These are phyloP conservation scores for Graptemys geographica DNA, from an alignment of 2,797 vertebrate genomes.

Conservation along the genomic window DNA sequence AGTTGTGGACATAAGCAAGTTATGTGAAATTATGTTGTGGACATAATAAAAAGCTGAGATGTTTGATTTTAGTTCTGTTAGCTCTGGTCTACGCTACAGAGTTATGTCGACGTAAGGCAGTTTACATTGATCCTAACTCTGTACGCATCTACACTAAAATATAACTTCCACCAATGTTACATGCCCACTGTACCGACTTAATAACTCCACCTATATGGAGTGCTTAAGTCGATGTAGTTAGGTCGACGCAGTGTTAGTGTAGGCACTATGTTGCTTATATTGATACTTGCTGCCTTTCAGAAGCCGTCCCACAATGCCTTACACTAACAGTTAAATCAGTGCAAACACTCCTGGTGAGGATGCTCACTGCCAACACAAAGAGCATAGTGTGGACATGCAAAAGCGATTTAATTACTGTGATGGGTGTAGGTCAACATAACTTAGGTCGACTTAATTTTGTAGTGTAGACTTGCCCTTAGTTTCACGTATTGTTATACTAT, in stretches of 20 bases:
- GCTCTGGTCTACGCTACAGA: background rate
- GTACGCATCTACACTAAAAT: background rate
- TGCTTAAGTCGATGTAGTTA: background rate
- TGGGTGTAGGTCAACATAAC: background rate
- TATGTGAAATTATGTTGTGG: background rate
- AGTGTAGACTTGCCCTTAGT: background rate
- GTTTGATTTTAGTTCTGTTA: background rate
- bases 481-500: background rate
- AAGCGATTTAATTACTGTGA: background rate
- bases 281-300: background rate
- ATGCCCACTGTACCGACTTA: background rate
- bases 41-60: background rate
- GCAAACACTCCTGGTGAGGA: background rate
- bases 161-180: background rate
- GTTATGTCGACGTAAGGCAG: background rate
- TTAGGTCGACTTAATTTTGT: background rate
- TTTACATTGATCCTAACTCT: background rate
- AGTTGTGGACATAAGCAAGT: background rate
- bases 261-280: background rate
- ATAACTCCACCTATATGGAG: background rate
- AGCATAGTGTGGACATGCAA: background rate
- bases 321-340: background rate
- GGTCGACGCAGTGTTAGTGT: background rate
- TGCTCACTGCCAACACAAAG: background rate
- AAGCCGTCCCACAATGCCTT: background rate